Conservation (phyloP, 2,888 invertebrate genomes). For the Stenurella melanura region DNA sequence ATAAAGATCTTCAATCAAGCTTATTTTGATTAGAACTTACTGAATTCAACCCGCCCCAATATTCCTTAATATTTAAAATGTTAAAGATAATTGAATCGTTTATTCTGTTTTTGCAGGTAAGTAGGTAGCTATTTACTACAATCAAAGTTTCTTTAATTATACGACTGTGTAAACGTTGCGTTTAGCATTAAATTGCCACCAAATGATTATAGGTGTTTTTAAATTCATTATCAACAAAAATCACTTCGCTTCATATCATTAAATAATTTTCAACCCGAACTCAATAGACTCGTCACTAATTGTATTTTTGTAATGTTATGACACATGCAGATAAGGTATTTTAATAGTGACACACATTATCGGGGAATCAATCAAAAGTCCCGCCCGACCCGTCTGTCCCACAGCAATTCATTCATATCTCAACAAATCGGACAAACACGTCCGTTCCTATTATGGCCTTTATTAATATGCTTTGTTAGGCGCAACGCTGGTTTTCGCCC, state of each 20-base stretch:
- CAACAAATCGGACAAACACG: slow-evolving; percentile 51
- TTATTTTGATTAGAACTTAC: too few relatives aligned
- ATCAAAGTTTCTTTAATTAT: not conserved
- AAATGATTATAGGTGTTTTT: slow-evolving; percentile 4
- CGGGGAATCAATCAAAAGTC: slow-evolving; percentile 56
- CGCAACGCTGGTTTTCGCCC: slow-evolving; percentile 42
- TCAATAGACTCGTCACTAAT: slow-evolving; percentile 54
- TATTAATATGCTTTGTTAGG: slow-evolving; percentile 49
- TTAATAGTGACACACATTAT: slow-evolving; percentile 63
- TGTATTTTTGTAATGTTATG: slow-evolving; percentile 47
- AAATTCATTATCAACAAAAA: slow-evolving; percentile 16
- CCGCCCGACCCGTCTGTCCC: slow-evolving; percentile 37
- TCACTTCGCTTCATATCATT: slow-evolving; percentile 25
- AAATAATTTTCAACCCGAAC: slow-evolving; percentile 37
- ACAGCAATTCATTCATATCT: slow-evolving; percentile 50
- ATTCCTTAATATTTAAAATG: too few relatives aligned
- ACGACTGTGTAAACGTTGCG: not conserved
- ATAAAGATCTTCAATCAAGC: too few relatives aligned
- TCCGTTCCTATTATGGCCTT: slow-evolving; percentile 45
- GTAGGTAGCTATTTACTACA: too few relatives aligned
- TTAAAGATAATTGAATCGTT: too few relatives aligned
- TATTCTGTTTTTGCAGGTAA: too few relatives aligned
- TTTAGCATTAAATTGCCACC: not conserved
- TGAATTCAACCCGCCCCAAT: too few relatives aligned
- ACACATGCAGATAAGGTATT: slow-evolving; percentile 60